A percentile compares a stretch with the other conserved stretches of the same genome.
These are phyloP conservation scores for Paralichthys olivaceus DNA, from an alignment of 2,113 vertebrate genomes.

Conservation along the genomic window DNA sequence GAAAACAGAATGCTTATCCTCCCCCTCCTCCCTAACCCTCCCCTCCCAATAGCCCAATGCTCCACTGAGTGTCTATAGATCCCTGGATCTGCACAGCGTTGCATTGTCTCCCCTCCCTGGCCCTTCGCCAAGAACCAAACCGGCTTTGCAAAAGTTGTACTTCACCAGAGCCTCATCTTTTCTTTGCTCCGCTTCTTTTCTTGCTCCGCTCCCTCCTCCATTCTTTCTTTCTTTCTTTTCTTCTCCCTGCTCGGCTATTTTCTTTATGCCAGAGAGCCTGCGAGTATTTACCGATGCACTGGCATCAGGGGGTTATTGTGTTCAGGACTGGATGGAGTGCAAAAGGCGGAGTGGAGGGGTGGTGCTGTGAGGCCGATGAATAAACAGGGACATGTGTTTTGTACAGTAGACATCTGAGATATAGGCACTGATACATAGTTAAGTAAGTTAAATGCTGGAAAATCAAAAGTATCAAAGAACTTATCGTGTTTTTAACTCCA, in stretches of 20 bases:
- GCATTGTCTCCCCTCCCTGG: conserved; percentile 77
- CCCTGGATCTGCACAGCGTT: conserved; percentile 64
- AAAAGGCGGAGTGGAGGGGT: conserved; percentile 37
- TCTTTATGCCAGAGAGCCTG: conserved; percentile 65
- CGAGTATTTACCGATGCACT: conserved; percentile 71
- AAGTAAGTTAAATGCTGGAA: background rate
- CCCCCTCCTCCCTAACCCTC: conserved; percentile 37
- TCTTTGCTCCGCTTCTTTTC: conserved; percentile 63
- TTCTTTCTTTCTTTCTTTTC: conserved; percentile 58
- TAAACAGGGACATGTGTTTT: conserved; percentile 45
- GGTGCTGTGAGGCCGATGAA: conserved; percentile 49
- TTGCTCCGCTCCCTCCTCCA: conserved; percentile 47
- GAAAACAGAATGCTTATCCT: conserved; percentile 29
- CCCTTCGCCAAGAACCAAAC: conserved; percentile 70
- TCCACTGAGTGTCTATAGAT: conserved; percentile 79
- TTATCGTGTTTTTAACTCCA: no score
- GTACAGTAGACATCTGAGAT: conserved; percentile 25
- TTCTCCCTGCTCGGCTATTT: conserved; percentile 59
- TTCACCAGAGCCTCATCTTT: conserved; percentile 71
- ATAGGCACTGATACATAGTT: background rate
- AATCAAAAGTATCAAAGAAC: background rate
- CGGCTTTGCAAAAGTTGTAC: conserved; percentile 73
- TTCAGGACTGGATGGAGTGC: conserved; percentile 53
- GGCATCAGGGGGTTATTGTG: conserved; percentile 71
- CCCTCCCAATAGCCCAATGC: conserved; percentile 73